These are phyloP conservation scores for Xiphydria camelus DNA, from an alignment of 2,888 invertebrate species.

Conservation along the genomic window DNA sequence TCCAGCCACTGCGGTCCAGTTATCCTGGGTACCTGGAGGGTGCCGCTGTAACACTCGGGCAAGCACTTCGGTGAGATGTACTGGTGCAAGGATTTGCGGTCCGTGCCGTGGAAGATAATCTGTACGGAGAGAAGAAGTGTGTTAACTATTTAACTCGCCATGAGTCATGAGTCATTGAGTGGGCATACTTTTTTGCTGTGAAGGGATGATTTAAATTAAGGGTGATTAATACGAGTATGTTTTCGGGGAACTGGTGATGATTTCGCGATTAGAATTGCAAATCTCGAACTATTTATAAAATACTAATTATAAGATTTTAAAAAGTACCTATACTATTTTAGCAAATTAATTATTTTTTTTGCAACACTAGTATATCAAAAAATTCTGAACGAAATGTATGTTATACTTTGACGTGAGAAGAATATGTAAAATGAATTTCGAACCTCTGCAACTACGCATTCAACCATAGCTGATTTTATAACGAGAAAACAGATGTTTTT, in stretches of 20 bases:
- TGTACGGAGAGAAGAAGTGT: conserved; percentile 31
- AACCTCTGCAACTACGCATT: no score
- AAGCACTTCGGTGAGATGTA: conserved; percentile 73
- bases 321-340: no score
- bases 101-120: conserved; percentile 79
- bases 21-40: conserved; percentile 69
- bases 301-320: no score
- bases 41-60: conserved; percentile 75
- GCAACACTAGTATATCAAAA: no score
- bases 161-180: neutral
- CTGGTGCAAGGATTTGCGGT: conserved; percentile 73
- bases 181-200: neutral
- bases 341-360: no score
- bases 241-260: neutral
- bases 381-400: no score
- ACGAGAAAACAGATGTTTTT: no score
- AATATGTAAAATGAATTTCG: no score
- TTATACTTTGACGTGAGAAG: no score
- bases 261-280: no score
- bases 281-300: no score
- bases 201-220: neutral
- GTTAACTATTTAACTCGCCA: neutral
- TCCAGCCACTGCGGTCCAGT: conserved; percentile 75
- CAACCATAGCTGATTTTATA: no score
- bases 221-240: neutral